These are phyloP conservation scores for Calcarius lapponicus DNA, from an alignment of 2,797 vertebrate species.

Conservation along the genomic window DNA sequence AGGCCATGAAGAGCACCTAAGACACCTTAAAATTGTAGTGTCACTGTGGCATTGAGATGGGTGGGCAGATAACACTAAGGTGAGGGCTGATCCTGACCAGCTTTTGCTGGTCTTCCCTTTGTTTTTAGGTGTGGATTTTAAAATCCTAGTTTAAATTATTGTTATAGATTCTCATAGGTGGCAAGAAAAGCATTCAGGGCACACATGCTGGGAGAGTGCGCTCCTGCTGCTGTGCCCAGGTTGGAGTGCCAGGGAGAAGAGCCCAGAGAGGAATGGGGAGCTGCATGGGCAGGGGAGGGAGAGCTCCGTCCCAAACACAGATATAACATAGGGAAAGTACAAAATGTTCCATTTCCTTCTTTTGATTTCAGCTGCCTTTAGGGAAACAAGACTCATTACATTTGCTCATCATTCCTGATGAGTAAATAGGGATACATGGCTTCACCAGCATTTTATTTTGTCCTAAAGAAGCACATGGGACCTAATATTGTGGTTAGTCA, in stretches of 20 bases:
- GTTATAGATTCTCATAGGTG: neutral
- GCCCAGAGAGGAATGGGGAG: neutral
- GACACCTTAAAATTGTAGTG: neutral
- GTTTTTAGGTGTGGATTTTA: neutral
- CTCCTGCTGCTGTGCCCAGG: neutral
- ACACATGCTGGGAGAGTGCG: accelerated
- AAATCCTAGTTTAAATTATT: neutral
- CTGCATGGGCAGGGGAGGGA: too few relatives aligned
- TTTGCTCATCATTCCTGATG: neutral
- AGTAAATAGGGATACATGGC: neutral
- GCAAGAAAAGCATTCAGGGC: neutral
- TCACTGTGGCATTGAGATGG: neutral
- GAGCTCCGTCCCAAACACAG: neutral
- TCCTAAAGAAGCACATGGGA: neutral
- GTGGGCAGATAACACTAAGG: neutral
- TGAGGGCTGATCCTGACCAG: neutral
- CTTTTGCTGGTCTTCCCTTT: neutral
- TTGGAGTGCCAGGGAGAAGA: neutral
- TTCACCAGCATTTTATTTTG: neutral
- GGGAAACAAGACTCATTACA: neutral
- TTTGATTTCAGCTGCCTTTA: neutral
- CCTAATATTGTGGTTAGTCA: neutral
- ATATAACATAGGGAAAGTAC: neutral
- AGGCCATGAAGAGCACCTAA: too few relatives aligned
- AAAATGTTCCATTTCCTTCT: neutral